Percentiles rank a stretch among this genome's conserved stretches.
phyloP scores from a whole-genome alignment of 2,113 vertebrate species.

The Sphyrna mokarran region DNA sequence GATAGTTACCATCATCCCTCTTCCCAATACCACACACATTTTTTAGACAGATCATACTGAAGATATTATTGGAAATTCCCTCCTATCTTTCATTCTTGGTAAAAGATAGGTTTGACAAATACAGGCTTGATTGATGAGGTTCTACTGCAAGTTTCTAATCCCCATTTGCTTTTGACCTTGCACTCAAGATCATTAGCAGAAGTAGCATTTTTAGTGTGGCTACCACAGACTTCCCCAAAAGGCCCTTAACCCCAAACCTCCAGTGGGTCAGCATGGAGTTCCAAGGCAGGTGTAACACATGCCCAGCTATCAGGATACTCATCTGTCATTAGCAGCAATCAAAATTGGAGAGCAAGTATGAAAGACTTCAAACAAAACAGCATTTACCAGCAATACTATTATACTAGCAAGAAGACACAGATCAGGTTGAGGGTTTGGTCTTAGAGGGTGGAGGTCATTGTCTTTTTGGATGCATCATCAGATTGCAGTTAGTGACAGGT shows the following conservation, averaged over 20 bases:
- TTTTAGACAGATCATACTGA: neutral
- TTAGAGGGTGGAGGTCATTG: neutral
- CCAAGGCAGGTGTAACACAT: neutral
- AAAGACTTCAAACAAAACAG: neutral
- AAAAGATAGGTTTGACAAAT: neutral
- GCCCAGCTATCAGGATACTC: neutral
- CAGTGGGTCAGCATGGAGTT: neutral
- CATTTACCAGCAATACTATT: neutral
- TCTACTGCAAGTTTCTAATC: neutral
- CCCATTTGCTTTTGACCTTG: neutral
- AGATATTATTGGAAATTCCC: neutral
- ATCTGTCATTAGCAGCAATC: neutral
- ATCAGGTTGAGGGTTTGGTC: neutral
- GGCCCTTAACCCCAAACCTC: neutral
- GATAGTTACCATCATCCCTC: neutral
- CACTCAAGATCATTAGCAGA: neutral
- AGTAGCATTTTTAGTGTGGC: neutral
- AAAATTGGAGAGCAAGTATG: neutral
- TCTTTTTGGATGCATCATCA: neutral
- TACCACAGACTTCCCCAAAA: no score
- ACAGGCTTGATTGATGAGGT: neutral
- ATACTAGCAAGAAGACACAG: neutral
- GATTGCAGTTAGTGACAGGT: neutral
- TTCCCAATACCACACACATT: neutral
- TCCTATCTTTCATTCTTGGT: neutral